Conservation (phyloP, 64 coral and sea anemone genomes). For the Orbicella faveolata region DNA sequence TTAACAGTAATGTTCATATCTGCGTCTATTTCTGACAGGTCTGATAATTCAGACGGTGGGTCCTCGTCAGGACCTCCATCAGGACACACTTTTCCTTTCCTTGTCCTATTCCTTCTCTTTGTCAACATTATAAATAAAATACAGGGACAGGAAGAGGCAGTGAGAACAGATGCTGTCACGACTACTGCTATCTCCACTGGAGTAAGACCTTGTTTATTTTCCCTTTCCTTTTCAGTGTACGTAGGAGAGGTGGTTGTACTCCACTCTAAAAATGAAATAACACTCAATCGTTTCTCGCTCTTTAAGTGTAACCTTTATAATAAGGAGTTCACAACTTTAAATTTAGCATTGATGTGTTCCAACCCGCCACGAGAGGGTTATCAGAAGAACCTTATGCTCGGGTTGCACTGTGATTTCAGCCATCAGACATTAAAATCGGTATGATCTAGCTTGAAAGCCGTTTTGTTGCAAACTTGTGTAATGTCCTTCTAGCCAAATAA, state of each 20-base stretch:
- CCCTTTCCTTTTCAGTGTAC: neutral
- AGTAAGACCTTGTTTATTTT: conserved; percentile 5
- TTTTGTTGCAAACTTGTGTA: too few relatives aligned
- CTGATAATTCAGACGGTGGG: neutral
- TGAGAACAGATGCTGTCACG: neutral
- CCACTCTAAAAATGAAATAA: neutral
- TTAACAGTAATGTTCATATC: neutral
- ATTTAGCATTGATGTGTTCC: too few relatives aligned
- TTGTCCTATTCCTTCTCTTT: neutral
- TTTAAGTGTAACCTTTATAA: neutral
- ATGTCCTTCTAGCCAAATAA: too few relatives aligned
- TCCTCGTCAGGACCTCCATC: neutral
- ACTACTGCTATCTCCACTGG: conserved; percentile 9
- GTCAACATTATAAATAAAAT: neutral
- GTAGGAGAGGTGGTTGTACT: neutral
- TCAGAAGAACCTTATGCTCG: too few relatives aligned
- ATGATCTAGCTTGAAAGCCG: too few relatives aligned
- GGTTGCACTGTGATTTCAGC: too few relatives aligned
- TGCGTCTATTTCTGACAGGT: conserved; percentile 14
- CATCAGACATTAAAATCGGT: too few relatives aligned
- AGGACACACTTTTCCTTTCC: neutral
- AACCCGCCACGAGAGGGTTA: too few relatives aligned
- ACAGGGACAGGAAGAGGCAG: neutral
- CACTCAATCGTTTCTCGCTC: neutral
- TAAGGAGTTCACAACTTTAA: neutral